These are phyloP conservation scores for Laticauda colubrina DNA, from an alignment of 2,113 vertebrate species.

Conservation along the genomic window DNA sequence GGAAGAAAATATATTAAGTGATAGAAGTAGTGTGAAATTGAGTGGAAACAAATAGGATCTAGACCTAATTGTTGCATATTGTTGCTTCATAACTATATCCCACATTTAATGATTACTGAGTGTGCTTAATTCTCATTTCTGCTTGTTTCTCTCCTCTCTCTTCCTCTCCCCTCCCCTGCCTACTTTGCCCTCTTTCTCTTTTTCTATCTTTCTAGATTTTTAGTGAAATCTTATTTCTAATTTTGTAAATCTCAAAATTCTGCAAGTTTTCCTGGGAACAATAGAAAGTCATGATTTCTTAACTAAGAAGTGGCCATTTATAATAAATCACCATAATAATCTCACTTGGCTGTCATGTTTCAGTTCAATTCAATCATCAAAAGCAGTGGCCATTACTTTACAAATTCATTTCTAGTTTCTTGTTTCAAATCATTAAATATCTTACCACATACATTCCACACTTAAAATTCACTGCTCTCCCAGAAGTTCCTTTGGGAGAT, in stretches of 20 bases:
- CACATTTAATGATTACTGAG: background rate
- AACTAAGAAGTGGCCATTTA: background rate
- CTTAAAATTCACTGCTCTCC: background rate
- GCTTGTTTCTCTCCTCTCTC: background rate
- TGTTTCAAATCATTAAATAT: background rate
- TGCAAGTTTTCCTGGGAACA: background rate
- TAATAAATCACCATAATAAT: background rate
- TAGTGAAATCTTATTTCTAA: background rate
- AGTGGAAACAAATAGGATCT: background rate
- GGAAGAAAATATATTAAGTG: slow-evolving; percentile 31
- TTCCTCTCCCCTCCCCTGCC: background rate
- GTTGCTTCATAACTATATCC: background rate
- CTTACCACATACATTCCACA: background rate
- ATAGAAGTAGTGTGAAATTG: background rate
- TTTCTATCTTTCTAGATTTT: background rate
- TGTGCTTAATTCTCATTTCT: background rate
- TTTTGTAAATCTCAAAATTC: background rate
- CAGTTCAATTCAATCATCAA: background rate
- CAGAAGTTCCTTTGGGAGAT: background rate
- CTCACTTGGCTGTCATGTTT: background rate
- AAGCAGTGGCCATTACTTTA: background rate
- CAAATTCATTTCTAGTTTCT: background rate
- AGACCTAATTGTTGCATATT: background rate
- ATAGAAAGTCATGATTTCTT: background rate
- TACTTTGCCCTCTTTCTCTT: background rate